Percentiles rank a stretch among this genome's conserved stretches.
Conservation (phyloP, 2,797 vertebrate species). For the Pseudochirops cupreus region DNA sequence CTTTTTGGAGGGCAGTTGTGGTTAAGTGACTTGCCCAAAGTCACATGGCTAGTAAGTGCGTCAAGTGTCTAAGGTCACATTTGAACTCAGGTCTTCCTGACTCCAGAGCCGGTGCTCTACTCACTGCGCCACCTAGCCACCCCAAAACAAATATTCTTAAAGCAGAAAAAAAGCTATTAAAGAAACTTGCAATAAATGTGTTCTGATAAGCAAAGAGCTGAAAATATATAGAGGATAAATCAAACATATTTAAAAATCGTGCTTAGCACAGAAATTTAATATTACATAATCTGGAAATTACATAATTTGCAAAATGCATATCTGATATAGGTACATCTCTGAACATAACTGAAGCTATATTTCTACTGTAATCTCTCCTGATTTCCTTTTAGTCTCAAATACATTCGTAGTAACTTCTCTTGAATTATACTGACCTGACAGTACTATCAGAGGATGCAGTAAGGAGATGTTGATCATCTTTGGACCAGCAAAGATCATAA, state of each 20-base stretch:
- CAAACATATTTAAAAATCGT: constrained; percentile 28
- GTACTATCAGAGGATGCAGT: constrained; percentile 97
- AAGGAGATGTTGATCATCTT: constrained; percentile 91
- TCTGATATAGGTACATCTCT: constrained; percentile 4
- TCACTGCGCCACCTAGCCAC: too few species aligned
- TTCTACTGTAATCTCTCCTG: not conserved
- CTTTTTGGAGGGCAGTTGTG: too few species aligned
- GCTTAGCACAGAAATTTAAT: constrained; percentile 26
- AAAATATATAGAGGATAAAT: constrained; percentile 22
- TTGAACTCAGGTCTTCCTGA: too few species aligned
- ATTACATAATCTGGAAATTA: not conserved
- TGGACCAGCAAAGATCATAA: constrained; percentile 98
- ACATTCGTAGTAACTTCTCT: not conserved
- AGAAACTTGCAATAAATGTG: constrained; percentile 14
- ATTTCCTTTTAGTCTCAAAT: constrained; percentile 7
- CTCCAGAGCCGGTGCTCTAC: too few species aligned
- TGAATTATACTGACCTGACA: constrained; percentile 90
- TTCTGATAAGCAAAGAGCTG: not conserved
- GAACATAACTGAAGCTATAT: not conserved
- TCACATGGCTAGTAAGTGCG: too few species aligned
- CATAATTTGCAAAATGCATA: not conserved
- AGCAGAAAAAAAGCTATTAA: constrained; percentile 32
- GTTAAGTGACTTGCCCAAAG: too few species aligned
- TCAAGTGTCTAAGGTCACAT: too few species aligned
- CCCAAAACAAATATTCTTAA: constrained; percentile 30